These are phyloP conservation scores for Agrotis segetum DNA, from an alignment of 2,888 invertebrate genomes.

Conservation along the genomic window DNA sequence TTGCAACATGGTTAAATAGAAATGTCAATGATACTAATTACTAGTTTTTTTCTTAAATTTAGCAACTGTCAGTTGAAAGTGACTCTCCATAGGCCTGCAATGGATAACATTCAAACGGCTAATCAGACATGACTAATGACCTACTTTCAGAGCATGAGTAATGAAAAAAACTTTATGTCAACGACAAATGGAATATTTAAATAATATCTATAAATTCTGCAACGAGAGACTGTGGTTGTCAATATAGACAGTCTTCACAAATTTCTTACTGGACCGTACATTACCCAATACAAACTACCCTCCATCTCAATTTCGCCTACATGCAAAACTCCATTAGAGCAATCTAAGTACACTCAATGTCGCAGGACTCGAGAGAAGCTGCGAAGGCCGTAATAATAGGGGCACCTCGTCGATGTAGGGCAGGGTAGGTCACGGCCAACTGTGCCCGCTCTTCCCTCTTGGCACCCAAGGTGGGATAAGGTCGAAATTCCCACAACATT, in stretches of 20 bases:
- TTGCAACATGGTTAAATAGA: too few species aligned
- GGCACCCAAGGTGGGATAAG: slow-evolving; percentile 40
- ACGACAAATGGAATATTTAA: not conserved
- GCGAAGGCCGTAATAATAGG: slow-evolving; percentile 85
- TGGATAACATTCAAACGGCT: not conserved
- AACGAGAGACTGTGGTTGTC: not conserved
- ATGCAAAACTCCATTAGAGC: slow-evolving; percentile 42
- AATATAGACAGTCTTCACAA: not conserved
- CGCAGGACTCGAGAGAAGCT: slow-evolving; percentile 75
- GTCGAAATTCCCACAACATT: slow-evolving; percentile 41
- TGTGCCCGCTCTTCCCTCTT: slow-evolving; percentile 56
- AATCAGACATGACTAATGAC: not conserved
- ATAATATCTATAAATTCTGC: not conserved
- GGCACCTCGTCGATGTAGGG: slow-evolving; percentile 82
- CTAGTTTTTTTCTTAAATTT: too few species aligned
- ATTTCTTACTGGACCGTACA: not conserved
- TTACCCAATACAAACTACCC: slow-evolving; percentile 12
- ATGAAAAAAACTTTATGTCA: too few species aligned
- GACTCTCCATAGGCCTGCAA: too few species aligned
- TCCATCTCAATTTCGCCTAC: slow-evolving; percentile 11
- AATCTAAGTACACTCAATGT: slow-evolving; percentile 65
- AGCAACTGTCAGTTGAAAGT: too few species aligned
- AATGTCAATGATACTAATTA: too few species aligned
- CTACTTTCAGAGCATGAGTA: not conserved
- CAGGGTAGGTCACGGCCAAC: slow-evolving; percentile 84